Conservation (phyloP, 2,113 vertebrate species). For the Anarhynchus alexandrinus region DNA sequence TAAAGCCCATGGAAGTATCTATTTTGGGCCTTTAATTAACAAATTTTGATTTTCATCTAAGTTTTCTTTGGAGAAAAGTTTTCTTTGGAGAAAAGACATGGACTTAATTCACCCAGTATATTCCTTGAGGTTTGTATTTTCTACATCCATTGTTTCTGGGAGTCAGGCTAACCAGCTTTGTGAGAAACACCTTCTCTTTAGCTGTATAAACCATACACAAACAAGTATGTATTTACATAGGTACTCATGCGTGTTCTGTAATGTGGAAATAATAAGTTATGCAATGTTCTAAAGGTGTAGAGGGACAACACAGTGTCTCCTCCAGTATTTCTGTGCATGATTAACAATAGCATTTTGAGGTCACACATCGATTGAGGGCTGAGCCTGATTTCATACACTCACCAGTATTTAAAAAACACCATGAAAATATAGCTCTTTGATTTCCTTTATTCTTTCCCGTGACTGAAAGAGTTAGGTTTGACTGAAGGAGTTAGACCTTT, state of each 20-base stretch:
- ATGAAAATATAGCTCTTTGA: background rate
- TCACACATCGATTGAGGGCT: background rate
- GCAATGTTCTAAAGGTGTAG: background rate
- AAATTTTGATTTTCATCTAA: constrained; percentile 10
- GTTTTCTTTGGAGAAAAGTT: background rate
- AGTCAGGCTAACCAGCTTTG: background rate
- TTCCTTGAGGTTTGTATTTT: background rate
- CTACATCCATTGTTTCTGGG: background rate
- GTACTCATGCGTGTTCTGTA: background rate
- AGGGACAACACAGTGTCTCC: background rate
- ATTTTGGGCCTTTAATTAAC: background rate
- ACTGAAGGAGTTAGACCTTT: background rate
- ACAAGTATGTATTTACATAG: background rate
- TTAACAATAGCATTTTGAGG: background rate
- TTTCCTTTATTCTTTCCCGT: background rate
- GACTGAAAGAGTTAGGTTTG: background rate
- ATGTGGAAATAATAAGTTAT: background rate
- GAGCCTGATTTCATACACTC: background rate
- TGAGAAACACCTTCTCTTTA: background rate
- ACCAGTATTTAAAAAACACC: background rate
- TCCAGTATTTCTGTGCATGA: background rate
- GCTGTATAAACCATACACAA: background rate
- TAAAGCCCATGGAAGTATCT: background rate
- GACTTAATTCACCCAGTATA: background rate
- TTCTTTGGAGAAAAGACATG: background rate